These are phyloP conservation scores for Caranx ignobilis DNA, from an alignment of 2,113 vertebrate genomes.

Conservation along the genomic window DNA sequence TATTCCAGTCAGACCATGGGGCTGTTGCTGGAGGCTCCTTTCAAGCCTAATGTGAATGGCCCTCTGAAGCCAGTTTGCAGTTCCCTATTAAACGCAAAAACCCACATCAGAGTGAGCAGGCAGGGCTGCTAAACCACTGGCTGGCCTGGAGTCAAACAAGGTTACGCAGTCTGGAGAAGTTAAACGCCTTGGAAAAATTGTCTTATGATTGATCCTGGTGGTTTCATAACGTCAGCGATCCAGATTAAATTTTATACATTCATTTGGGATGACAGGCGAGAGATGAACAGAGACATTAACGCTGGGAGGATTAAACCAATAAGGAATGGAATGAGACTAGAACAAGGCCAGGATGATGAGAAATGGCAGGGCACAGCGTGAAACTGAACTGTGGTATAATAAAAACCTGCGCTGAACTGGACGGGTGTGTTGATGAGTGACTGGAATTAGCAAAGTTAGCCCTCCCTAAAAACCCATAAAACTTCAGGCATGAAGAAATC, in stretches of 20 bases:
- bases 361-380: conserved; percentile 26
- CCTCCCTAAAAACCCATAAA: background rate
- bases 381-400: conserved; percentile 35
- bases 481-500: background rate
- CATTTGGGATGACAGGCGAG: conserved; percentile 20
- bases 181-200: background rate
- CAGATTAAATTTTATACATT: conserved; percentile 10
- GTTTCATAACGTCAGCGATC: background rate
- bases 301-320: conserved; percentile 25
- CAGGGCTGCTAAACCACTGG: conserved; percentile 31
- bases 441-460: background rate
- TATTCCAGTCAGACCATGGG: conserved; percentile 76
- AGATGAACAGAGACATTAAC: conserved; percentile 7
- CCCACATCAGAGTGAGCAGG: conserved; percentile 38
- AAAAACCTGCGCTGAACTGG: conserved; percentile 11
- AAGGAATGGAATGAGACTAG: background rate
- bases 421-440: conserved; percentile 13
- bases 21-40: conserved; percentile 62
- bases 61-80: conserved; percentile 49
- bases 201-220: conserved; percentile 23
- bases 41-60: conserved; percentile 64
- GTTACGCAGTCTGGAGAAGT: conserved; percentile 33
- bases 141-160: conserved; percentile 52
- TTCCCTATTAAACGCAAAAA: conserved; percentile 57
- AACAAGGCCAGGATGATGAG: conserved; percentile 1